Evolutionary conservation across 2,888 invertebrate genomes (phyloP).

Genomic region (Leptinotarsa rubiginosa): DNA sequence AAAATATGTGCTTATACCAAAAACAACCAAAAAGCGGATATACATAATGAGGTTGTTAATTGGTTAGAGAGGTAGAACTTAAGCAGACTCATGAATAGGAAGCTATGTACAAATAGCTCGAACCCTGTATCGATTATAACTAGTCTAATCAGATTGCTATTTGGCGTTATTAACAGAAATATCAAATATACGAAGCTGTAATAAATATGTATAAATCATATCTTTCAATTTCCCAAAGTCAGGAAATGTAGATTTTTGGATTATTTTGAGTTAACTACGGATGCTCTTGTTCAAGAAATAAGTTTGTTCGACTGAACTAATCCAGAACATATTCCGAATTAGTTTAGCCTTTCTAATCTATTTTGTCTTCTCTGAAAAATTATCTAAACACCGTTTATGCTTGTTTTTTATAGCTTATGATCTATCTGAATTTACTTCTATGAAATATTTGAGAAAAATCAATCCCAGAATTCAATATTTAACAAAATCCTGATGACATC

Average conservation of each 20-base stretch:
- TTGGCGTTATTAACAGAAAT: constrained; percentile 26
- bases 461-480: too few relatives aligned
- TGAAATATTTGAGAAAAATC: too few relatives aligned
- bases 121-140: constrained; percentile 63
- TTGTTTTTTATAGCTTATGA: too few relatives aligned
- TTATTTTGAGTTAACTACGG: background rate
- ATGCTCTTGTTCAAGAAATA: background rate
- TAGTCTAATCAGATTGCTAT: constrained; percentile 56
- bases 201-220: background rate
- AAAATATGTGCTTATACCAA: background rate
- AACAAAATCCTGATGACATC: background rate
- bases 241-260: background rate
- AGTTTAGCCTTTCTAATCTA: too few relatives aligned
- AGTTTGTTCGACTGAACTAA: background rate
- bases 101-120: constrained; percentile 65
- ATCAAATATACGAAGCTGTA: background rate
- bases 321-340: too few relatives aligned
- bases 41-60: background rate
- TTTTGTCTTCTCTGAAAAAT: too few relatives aligned
- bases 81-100: constrained; percentile 60
- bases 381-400: too few relatives aligned
- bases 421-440: too few relatives aligned
- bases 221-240: background rate
- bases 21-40: background rate
- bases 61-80: background rate